Percentiles rank a stretch among this genome's conserved stretches.
Evolutionary conservation across 2,888 invertebrate species (phyloP).

Genomic region (Drosophila algonquin): DNA sequence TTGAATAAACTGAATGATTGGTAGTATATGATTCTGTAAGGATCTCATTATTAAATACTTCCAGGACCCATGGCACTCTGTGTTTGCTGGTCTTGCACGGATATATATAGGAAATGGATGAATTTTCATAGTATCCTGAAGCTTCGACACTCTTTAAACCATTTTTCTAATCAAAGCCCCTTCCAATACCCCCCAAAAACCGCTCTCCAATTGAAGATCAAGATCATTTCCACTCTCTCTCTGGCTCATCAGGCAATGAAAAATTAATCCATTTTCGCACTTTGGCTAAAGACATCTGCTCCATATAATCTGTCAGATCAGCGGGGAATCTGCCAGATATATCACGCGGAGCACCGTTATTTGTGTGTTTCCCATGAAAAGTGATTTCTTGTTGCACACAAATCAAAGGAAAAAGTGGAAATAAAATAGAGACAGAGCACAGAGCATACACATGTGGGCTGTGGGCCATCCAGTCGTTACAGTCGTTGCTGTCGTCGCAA

Average conservation of each 20-base stretch:
- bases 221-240: neutral
- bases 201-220: neutral
- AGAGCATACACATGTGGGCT: slow-evolving; percentile 36
- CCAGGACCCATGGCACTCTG: too few relatives aligned
- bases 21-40: too few relatives aligned
- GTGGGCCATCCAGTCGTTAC: slow-evolving; percentile 32
- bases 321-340: slow-evolving; percentile 36
- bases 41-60: too few relatives aligned
- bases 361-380: slow-evolving; percentile 49
- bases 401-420: slow-evolving; percentile 39
- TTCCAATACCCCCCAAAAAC: neutral
- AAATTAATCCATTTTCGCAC: slow-evolving; percentile 13
- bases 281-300: slow-evolving; percentile 12
- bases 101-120: too few relatives aligned
- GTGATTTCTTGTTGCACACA: slow-evolving; percentile 49
- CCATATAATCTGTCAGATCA: slow-evolving; percentile 35
- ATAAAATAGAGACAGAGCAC: neutral
- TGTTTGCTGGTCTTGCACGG: too few relatives aligned
- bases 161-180: neutral
- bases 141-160: too few relatives aligned
- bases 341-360: slow-evolving; percentile 30
- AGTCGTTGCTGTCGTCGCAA: neutral
- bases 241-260: neutral
- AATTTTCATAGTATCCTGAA: too few relatives aligned
- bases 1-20: too few relatives aligned